Base-by-base conservation (phyloP, 2,113 vertebrate genomes). In the Chloropsis cyanopogon region DNA sequence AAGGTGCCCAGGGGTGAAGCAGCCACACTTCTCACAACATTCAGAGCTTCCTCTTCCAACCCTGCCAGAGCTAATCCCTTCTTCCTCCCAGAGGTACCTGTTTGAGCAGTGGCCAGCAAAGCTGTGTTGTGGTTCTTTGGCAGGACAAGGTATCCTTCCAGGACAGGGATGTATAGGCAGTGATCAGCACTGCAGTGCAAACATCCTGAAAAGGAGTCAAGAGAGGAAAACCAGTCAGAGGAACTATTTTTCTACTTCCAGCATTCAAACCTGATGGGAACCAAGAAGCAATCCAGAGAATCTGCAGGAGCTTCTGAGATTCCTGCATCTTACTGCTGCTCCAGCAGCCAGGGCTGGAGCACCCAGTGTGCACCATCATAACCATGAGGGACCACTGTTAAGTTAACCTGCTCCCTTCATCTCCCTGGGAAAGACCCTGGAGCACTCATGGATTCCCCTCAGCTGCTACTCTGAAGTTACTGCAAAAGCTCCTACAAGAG, bases 141-240 rank as follows among this genome's bases (percentile, higher is more conserved):
- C 99, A 99, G 88, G 99, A 99, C 4, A 98, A 97, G 28, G 99
- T 98, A 94, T 99, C 99, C 83, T 98, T 99, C 99, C 99, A 99
- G 39, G 98, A 98, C 44, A 99, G 97, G 12, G 99, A 99, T 47
- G 98, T 98, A 96, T 98, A 99, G 63, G 98, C 98, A 65, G 99
- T 98, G 76, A 98, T 98, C 95, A 99, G 93, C 41, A 99, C 86
- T 1, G 98, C 98, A 84, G 98, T 99, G 90, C 98, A 99, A 68
- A 99, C 98, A 69, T 98, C 98, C 99, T 99, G 95, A 82, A 79
- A 29, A 64, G 41, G 39, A 93, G 70, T 23, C 41, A 88, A 88
- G 41, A 82, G 47, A 65, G 47, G 39, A 47, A 88, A 90, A 92
- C 7, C 39, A 69, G 54, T 93, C 56, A 94, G 60, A 92, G 31